Conservation (phyloP, 1,140 invertebrate genomes). For the Ruditapes philippinarum region DNA sequence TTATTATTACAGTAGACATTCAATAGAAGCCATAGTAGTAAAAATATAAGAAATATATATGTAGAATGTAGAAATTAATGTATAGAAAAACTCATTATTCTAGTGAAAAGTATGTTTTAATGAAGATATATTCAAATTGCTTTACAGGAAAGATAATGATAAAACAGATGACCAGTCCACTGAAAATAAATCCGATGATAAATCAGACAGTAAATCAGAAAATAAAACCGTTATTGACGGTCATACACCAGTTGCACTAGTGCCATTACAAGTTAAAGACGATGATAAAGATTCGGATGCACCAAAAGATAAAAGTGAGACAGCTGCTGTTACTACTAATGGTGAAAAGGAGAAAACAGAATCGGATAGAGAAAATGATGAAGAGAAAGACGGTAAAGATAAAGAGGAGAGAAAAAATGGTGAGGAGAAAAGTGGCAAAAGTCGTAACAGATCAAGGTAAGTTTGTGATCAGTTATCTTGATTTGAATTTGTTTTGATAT, state of each 20-base stretch:
- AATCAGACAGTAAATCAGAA: background rate
- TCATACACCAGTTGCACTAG: slow-evolving; percentile 44
- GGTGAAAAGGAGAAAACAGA: slow-evolving; percentile 1
- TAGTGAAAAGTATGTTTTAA: no score
- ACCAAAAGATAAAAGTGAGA: background rate
- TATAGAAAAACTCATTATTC: no score
- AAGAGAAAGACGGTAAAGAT: background rate
- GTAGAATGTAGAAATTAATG: no score
- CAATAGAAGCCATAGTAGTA: no score
- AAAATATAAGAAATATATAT: no score
- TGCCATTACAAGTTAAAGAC: slow-evolving; percentile 27
- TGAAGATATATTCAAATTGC: no score
- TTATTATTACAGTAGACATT: no score
- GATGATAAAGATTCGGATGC: background rate
- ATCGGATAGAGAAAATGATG: background rate
- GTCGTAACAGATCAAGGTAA: background rate
- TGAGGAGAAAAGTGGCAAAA: slow-evolving; percentile 3
- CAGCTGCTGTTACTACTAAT: slow-evolving; percentile 4
- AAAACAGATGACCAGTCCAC: background rate
- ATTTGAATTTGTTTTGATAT: no score
- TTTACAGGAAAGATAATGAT: slow-evolving; percentile 20
- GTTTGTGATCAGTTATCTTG: no score
- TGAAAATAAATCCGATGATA: background rate
- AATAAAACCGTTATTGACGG: slow-evolving; percentile 17
- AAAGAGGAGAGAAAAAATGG: slow-evolving; percentile 6